phyloP scores from a whole-genome alignment of 1,140 invertebrate species.

The Drosophila ficusphila region DNA sequence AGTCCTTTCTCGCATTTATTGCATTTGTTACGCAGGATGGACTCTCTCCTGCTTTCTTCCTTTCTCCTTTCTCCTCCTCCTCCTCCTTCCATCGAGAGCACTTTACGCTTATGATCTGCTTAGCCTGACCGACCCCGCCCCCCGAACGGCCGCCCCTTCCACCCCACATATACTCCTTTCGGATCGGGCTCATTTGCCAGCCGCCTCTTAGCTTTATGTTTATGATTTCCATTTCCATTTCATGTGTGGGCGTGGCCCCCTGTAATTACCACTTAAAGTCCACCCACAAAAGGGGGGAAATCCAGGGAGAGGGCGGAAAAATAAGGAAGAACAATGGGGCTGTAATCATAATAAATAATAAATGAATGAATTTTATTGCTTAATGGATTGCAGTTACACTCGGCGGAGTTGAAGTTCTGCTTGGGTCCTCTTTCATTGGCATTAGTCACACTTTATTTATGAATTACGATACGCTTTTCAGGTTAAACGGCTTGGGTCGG shows the following conservation, averaged over 20 bases:
- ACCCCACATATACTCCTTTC: slow-evolving; percentile 6
- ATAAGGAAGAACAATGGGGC: slow-evolving; percentile 67
- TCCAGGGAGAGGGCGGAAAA: background rate
- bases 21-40: slow-evolving; percentile 74
- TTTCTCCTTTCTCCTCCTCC: background rate
- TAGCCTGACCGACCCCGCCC: slow-evolving; percentile 11
- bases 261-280: slow-evolving; percentile 78
- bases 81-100: slow-evolving; percentile 47
- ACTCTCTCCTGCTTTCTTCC: background rate
- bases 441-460: slow-evolving; percentile 83
- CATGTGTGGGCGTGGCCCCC: slow-evolving; percentile 60
- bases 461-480: slow-evolving; percentile 67
- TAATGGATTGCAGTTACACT: slow-evolving; percentile 82
- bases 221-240: slow-evolving; percentile 76
- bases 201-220: slow-evolving; percentile 76
- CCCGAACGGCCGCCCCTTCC: background rate
- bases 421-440: slow-evolving; percentile 45
- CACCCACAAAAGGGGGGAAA: slow-evolving; percentile 20
- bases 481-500: slow-evolving; percentile 36
- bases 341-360: slow-evolving; percentile 83
- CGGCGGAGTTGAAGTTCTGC: slow-evolving; percentile 49
- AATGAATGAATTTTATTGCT: slow-evolving; percentile 82
- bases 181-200: slow-evolving; percentile 69
- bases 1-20: slow-evolving; percentile 73
- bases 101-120: slow-evolving; percentile 76